Percentiles rank a stretch among this genome's conserved stretches.
Evolutionary conservation across 2,888 invertebrate genomes (phyloP).

Genomic region (Pterostichus madidus): DNA sequence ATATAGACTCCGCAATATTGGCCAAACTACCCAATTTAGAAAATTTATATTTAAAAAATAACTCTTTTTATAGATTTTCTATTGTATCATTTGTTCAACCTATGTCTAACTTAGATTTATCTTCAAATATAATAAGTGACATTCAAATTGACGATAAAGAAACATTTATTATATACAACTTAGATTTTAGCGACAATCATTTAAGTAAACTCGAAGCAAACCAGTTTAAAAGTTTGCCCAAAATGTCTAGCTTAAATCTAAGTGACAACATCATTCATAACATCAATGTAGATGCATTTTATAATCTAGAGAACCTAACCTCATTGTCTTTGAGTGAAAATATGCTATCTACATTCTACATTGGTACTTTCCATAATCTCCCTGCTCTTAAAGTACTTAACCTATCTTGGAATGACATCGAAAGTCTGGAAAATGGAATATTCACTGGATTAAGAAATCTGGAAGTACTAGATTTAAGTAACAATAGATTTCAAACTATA

Average conservation of each 20-base stretch:
- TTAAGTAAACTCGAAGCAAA: constrained; percentile 76
- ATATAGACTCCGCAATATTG: constrained; percentile 76
- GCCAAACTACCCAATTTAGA: constrained; percentile 80
- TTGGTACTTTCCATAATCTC: not conserved
- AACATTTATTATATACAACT: not conserved
- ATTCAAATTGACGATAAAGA: not conserved
- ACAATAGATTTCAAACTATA: constrained; percentile 2
- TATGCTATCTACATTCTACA: not conserved
- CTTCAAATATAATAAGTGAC: not conserved
- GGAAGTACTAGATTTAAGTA: not conserved
- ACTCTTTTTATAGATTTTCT: constrained; percentile 82
- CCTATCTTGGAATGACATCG: not conserved
- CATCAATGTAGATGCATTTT: constrained; percentile 15
- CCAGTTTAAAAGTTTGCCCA: constrained; percentile 80
- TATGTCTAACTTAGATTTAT: not conserved
- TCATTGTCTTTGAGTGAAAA: not conserved
- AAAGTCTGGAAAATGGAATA: not conserved
- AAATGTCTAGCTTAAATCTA: not conserved
- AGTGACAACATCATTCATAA: not conserved
- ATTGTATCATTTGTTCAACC: constrained; percentile 79
- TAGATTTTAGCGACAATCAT: constrained; percentile 9
- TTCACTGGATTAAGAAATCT: not conserved
- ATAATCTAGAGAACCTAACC: not conserved
- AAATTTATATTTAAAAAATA: constrained; percentile 82
- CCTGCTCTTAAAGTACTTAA: not conserved